phyloP scores from a whole-genome alignment of 2,888 invertebrate species.

The Blastobasis lacticolella region DNA sequence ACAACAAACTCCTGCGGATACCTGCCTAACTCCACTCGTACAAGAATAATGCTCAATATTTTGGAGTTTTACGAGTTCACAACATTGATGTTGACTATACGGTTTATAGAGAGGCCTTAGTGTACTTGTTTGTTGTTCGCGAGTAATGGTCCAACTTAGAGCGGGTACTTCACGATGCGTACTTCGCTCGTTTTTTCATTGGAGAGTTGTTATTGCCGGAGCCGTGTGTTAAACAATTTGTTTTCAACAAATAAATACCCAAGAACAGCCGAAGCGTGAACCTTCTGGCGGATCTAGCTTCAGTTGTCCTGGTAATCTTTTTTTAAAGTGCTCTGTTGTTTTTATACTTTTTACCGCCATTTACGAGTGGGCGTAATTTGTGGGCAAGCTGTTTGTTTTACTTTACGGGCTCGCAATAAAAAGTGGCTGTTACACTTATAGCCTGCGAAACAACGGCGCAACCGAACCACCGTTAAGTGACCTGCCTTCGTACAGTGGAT shows the following conservation, averaged over 20 bases:
- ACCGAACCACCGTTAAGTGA: conserved; percentile 19
- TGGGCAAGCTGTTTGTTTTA: conserved; percentile 36
- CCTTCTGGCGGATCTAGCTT: too few species aligned
- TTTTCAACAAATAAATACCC: too few species aligned
- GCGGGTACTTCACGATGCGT: not conserved
- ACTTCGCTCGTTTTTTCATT: too few species aligned
- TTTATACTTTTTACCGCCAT: conserved; percentile 25
- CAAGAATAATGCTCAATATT: conserved; percentile 34
- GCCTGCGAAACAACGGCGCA: conserved; percentile 26
- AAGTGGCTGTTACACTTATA: conserved; percentile 36
- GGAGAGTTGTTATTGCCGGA: too few species aligned
- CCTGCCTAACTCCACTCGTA: conserved; percentile 31
- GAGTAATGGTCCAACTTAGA: not conserved
- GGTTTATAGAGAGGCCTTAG: not conserved
- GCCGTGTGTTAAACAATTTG: too few species aligned
- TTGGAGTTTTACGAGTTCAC: conserved; percentile 20
- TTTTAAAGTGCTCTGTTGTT: conserved; percentile 1
- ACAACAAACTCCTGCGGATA: conserved; percentile 30
- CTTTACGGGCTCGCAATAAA: conserved; percentile 43
- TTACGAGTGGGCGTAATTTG: conserved; percentile 35
- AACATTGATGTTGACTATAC: conserved; percentile 9
- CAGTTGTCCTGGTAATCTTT: too few species aligned
- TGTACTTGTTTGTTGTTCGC: conserved; percentile 16
- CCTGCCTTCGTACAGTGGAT: conserved; percentile 7
- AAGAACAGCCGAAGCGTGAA: too few species aligned